Conservation (phyloP, 2,888 invertebrate genomes). For the Caenorhabditis uteleia region DNA sequence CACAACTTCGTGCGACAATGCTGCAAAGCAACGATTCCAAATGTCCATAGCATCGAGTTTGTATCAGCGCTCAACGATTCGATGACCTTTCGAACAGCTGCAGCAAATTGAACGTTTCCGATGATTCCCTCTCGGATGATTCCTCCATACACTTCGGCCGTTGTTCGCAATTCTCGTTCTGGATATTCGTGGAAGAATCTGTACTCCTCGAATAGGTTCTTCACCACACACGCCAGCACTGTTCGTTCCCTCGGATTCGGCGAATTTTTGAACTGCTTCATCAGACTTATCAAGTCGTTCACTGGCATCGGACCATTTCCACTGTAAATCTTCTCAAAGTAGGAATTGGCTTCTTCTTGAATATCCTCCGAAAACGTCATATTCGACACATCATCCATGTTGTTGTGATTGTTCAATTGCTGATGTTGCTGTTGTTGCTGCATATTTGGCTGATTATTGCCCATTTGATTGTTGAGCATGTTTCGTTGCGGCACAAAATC, state of each 20-base stretch:
- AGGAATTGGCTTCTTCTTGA: constrained; percentile 97
- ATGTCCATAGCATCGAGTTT: constrained; percentile 91
- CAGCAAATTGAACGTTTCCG: constrained; percentile 65
- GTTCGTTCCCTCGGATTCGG: constrained; percentile 79
- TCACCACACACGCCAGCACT: constrained; percentile 90
- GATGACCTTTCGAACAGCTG: constrained; percentile 63
- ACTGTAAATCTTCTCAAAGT: constrained; percentile 86
- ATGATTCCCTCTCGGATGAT: constrained; percentile 68
- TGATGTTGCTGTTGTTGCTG: constrained; percentile 3
- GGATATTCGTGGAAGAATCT: constrained; percentile 98
- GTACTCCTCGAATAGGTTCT: constrained; percentile 97
- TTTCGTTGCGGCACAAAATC: constrained; percentile 11
- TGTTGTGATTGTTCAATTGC: neutral
- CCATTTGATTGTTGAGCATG: neutral
- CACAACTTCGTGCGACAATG: constrained; percentile 84
- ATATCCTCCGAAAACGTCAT: constrained; percentile 76
- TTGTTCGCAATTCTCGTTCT: constrained; percentile 93
- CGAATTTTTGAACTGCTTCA: constrained; percentile 93
- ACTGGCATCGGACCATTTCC: constrained; percentile 76
- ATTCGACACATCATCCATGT: constrained; percentile 34
- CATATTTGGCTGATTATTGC: too few relatives aligned
- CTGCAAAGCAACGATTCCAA: constrained; percentile 90
- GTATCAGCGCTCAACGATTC: constrained; percentile 83
- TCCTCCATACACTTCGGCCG: constrained; percentile 96
- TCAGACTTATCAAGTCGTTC: constrained; percentile 92